Percentiles rank a stretch among this genome's conserved stretches.
phyloP scores from a whole-genome alignment of 2,113 vertebrate genomes.

The Paracanthobrama guichenoti region DNA sequence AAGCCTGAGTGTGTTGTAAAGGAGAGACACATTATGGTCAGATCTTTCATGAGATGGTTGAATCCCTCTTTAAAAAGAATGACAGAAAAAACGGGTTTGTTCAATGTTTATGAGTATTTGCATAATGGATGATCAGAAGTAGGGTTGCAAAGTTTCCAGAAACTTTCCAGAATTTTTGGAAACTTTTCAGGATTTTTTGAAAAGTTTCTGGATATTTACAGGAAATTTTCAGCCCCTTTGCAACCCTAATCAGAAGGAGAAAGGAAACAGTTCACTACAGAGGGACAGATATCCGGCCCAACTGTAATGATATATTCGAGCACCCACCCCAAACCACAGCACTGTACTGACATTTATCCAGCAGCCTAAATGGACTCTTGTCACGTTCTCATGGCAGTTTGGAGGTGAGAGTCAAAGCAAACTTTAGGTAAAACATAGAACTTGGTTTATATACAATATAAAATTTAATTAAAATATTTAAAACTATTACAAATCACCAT shows the following conservation, averaged over 20 bases:
- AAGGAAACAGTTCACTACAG: neutral
- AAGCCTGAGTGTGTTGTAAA: neutral
- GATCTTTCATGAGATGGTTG: neutral
- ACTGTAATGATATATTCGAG: neutral
- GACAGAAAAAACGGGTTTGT: neutral
- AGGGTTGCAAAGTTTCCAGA: no score
- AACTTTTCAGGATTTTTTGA: no score
- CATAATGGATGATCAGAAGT: neutral
- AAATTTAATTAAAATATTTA: neutral
- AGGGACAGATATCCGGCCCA: neutral
- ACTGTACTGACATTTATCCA: slow-evolving; percentile 14
- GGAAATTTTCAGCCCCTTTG: no score
- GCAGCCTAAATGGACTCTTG: neutral
- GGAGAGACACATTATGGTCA: neutral
- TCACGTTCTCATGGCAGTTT: neutral
- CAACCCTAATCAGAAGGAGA: slow-evolving; percentile 3
- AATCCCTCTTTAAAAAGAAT: neutral
- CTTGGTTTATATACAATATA: neutral
- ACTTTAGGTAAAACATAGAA: neutral
- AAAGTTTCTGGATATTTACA: no score
- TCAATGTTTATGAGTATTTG: neutral
- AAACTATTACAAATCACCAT: neutral
- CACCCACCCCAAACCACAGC: slow-evolving; percentile 15
- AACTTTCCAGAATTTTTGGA: no score
- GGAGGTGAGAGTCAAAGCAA: neutral